Percentiles rank a stretch among this genome's conserved stretches.
These are phyloP conservation scores for Rhimphoctona megacephalus DNA, from an alignment of 2,888 invertebrate species.

Conservation along the genomic window DNA sequence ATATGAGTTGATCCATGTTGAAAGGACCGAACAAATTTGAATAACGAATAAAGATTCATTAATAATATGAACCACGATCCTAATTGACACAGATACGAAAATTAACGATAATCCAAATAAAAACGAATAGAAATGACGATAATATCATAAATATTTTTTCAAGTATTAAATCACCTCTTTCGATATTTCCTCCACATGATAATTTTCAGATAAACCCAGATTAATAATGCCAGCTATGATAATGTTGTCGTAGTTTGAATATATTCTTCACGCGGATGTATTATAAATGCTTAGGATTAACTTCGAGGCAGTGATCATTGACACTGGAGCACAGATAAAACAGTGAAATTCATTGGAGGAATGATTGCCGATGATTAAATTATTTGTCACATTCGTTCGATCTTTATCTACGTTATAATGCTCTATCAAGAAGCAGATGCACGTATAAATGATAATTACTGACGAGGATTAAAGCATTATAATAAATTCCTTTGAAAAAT, in stretches of 20 bases:
- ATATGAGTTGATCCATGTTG: background rate
- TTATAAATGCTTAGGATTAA: constrained; percentile 19
- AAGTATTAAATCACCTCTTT: background rate
- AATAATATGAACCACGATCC: background rate
- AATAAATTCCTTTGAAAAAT: background rate
- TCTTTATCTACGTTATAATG: background rate
- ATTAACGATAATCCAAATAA: background rate
- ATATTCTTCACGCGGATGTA: background rate
- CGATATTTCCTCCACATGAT: background rate
- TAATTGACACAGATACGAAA: background rate
- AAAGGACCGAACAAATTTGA: background rate
- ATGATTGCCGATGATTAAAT: constrained; percentile 44
- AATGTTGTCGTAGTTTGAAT: background rate
- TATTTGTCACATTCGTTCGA: constrained; percentile 49
- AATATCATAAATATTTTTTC: no score
- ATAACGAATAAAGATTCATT: background rate
- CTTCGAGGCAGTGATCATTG: constrained; percentile 3
- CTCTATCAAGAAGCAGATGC: constrained; percentile 3
- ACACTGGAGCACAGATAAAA: constrained; percentile 10
- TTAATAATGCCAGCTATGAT: background rate
- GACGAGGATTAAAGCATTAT: background rate
- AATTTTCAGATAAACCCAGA: background rate
- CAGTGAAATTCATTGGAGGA: constrained; percentile 4
- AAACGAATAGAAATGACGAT: background rate
- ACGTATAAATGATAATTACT: constrained; percentile 31